Percentiles rank a stretch among this genome's conserved stretches.
phyloP scores from a whole-genome alignment of 2,888 invertebrate genomes.

The Hermaeophaga mercurialis region DNA sequence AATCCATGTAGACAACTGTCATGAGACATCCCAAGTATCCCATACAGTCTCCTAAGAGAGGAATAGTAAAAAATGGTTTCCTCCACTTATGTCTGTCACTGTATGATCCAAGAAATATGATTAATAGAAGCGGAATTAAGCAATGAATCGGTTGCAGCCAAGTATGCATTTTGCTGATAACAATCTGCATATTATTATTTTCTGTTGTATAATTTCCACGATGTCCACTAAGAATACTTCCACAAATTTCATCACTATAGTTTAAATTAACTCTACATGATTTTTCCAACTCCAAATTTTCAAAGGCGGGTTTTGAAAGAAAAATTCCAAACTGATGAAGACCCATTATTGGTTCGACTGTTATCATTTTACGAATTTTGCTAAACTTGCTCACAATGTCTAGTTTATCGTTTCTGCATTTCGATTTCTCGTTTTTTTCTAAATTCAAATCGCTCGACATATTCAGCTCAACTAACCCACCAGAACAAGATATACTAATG shows the following conservation, averaged over 20 bases:
- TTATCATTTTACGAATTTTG: constrained; percentile 47
- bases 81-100: constrained; percentile 55
- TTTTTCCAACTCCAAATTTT: constrained; percentile 63
- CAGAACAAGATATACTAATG: no score
- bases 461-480: no score
- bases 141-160: constrained; percentile 52
- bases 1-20: constrained; percentile 61
- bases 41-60: constrained; percentile 54
- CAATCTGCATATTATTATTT: constrained; percentile 31
- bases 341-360: constrained; percentile 54
- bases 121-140: constrained; percentile 50
- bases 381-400: background rate
- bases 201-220: constrained; percentile 1
- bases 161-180: constrained; percentile 58
- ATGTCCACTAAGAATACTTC: background rate
- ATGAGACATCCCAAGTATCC: constrained; percentile 60
- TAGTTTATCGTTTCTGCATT: no score
- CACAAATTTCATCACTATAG: background rate
- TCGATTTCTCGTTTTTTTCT: no score
- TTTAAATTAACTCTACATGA: constrained; percentile 59
- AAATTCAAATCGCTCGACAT: no score
- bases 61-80: constrained; percentile 55
- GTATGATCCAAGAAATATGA: constrained; percentile 53
- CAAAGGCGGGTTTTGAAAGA: constrained; percentile 57
- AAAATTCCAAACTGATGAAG: constrained; percentile 49